Conservation (phyloP, 2,888 invertebrate species). For the Eretmocerus hayati region DNA sequence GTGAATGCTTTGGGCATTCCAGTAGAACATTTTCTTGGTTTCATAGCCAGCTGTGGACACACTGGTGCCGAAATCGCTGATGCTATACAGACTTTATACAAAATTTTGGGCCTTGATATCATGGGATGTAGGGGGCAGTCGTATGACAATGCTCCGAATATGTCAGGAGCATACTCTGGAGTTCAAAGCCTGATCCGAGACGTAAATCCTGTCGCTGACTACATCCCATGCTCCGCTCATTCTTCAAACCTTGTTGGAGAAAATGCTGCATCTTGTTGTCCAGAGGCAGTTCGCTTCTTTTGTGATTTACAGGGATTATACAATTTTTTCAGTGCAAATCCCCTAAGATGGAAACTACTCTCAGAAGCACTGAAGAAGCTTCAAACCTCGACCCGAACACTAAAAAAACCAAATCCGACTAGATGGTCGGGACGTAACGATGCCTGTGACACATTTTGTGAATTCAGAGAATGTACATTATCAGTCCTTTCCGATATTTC, state of each 20-base stretch:
- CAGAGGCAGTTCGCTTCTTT: constrained; percentile 23
- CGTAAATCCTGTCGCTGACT: constrained; percentile 21
- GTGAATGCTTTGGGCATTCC: constrained; percentile 18
- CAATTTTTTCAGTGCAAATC: constrained; percentile 27
- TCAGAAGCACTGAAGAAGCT: neutral
- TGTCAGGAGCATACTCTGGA: constrained; percentile 8
- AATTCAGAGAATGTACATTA: constrained; percentile 9
- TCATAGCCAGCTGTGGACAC: constrained; percentile 25
- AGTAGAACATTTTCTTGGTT: constrained; percentile 23
- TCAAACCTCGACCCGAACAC: neutral
- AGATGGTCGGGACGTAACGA: constrained; percentile 20
- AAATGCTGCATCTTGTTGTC: constrained; percentile 24
- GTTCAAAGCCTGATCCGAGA: neutral
- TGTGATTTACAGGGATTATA: constrained; percentile 27
- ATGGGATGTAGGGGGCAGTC: constrained; percentile 26
- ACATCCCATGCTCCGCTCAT: constrained; percentile 28
- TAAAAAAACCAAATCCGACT: constrained; percentile 18
- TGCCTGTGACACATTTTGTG: constrained; percentile 15
- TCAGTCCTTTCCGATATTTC: constrained; percentile 8
- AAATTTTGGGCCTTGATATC: constrained; percentile 23
- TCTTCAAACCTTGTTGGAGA: constrained; percentile 29
- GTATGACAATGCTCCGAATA: constrained; percentile 29
- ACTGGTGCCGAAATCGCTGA: constrained; percentile 9
- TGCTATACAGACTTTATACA: neutral
- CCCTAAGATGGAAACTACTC: constrained; percentile 24